These are phyloP conservation scores for Melanaphis sacchari DNA, from an alignment of 1,140 invertebrate species.

Conservation along the genomic window DNA sequence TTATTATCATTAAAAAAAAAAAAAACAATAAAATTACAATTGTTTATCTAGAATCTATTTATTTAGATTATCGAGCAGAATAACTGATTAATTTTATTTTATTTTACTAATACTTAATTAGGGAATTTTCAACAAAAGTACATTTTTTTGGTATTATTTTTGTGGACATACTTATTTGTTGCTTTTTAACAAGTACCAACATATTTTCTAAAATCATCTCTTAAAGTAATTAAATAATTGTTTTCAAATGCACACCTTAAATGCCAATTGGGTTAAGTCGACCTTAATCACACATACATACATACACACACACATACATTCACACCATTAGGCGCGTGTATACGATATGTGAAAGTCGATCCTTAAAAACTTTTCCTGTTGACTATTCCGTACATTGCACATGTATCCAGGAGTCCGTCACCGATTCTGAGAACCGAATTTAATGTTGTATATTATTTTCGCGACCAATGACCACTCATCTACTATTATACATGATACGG, in stretches of 20 bases:
- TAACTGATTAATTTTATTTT: background rate
- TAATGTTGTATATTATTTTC: background rate
- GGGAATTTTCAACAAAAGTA: background rate
- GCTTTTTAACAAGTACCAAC: background rate
- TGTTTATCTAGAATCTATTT: background rate
- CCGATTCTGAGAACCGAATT: conserved; percentile 38
- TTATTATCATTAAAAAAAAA: too few relatives aligned
- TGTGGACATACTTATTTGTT: background rate
- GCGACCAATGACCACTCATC: background rate
- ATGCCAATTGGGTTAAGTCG: background rate
- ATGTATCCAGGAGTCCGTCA: background rate
- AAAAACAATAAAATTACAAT: background rate
- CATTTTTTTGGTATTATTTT: background rate
- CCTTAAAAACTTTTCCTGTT: conserved; percentile 26
- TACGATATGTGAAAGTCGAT: conserved; percentile 27
- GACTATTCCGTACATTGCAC: background rate
- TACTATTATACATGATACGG: background rate
- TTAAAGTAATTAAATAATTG: background rate
- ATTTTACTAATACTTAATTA: background rate
- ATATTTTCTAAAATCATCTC: background rate
- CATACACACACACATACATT: background rate
- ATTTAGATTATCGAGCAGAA: background rate
- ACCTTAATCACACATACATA: background rate
- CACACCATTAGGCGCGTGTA: background rate
- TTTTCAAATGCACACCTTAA: conserved; percentile 2